Percentiles rank a stretch among this genome's conserved stretches.
Evolutionary conservation across 2,888 invertebrate genomes (phyloP).

Genomic region (Kuschelorhynchus macadamiae): DNA sequence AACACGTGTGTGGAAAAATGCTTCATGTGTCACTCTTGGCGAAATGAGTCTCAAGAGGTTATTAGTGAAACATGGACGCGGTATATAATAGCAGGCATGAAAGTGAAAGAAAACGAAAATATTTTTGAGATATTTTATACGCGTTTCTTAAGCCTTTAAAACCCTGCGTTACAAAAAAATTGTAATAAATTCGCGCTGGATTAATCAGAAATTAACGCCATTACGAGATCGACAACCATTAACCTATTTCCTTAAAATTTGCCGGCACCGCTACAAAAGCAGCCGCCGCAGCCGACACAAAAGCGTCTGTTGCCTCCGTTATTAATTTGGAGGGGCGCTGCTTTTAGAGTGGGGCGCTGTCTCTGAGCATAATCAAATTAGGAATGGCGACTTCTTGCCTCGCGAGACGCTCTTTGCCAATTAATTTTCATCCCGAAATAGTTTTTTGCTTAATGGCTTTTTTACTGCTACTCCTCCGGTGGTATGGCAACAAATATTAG

Average conservation of each 20-base stretch:
- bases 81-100: no score
- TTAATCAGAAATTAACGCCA: not conserved
- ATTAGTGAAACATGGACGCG: no score
- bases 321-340: slow-evolving; percentile 54
- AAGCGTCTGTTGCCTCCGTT: slow-evolving; percentile 49
- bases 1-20: no score
- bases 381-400: slow-evolving; percentile 47
- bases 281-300: slow-evolving; percentile 14
- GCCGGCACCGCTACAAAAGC: slow-evolving; percentile 1
- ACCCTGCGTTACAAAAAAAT: no score
- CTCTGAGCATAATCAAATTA: slow-evolving; percentile 54
- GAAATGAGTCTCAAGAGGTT: no score
- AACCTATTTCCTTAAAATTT: slow-evolving; percentile 10
- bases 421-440: slow-evolving; percentile 51
- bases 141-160: no score
- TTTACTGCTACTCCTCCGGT: no score
- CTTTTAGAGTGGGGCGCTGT: slow-evolving; percentile 44
- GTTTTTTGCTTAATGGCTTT: slow-evolving; percentile 29
- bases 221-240: slow-evolving; percentile 15
- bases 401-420: slow-evolving; percentile 43
- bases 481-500: no score
- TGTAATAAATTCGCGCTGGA: no score
- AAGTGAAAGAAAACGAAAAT: no score
- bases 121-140: no score
- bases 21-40: no score